Percentiles rank a stretch among this genome's conserved stretches.
Evolutionary conservation across 2,797 vertebrate genomes (phyloP).

Genomic region (Esox lucius): DNA sequence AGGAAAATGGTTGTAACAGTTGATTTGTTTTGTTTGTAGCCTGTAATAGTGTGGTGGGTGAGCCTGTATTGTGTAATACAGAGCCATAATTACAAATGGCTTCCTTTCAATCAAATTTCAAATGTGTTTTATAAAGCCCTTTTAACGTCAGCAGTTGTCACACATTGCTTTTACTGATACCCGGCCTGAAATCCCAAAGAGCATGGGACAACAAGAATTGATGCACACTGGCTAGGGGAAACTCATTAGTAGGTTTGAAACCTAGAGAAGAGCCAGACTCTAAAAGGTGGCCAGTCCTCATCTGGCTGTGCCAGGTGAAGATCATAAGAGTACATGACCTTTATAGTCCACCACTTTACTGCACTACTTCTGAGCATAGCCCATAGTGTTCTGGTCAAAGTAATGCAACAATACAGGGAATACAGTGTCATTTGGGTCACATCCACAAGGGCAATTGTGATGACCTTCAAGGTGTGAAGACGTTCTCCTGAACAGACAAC

Average conservation of each 20-base stretch:
- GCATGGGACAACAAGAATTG: no score
- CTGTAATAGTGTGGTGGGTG: not conserved
- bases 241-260: no score
- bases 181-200: no score
- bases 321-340: no score
- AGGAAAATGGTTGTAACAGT: not conserved
- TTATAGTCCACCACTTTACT: not conserved
- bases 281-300: no score
- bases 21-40: not conserved
- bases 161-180: no score
- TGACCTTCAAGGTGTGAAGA: conserved; percentile 58
- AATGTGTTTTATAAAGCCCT: no score
- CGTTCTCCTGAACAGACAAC: conserved; percentile 12
- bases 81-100: not conserved
- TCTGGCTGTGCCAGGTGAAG: no score
- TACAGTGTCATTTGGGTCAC: not conserved
- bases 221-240: no score
- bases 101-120: no score
- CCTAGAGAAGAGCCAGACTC: no score
- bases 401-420: not conserved
- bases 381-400: not conserved
- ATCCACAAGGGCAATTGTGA: conserved; percentile 13
- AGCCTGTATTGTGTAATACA: not conserved
- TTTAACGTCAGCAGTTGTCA: no score
- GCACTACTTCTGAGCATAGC: not conserved